Conservation (phyloP, 2,888 invertebrate genomes). For the Sminthurides aquaticus region DNA sequence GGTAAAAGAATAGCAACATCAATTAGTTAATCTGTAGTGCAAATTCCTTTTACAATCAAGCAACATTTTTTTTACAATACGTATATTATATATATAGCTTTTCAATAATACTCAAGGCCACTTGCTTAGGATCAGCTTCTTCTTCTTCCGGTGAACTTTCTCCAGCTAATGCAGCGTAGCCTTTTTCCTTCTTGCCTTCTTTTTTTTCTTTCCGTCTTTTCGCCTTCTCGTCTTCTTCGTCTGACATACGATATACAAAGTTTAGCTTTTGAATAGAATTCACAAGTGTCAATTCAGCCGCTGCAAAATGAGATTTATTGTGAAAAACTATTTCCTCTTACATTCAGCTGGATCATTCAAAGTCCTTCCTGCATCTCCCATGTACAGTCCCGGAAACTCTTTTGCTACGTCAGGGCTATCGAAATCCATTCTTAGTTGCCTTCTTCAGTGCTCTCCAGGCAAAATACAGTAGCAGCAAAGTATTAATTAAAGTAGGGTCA, state of each 20-base stretch:
- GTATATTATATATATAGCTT: too few relatives aligned
- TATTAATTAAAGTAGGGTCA: too few relatives aligned
- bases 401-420: slow-evolving; percentile 42
- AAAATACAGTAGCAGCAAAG: background rate
- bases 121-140: slow-evolving; percentile 32
- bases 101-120: too few relatives aligned
- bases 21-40: too few relatives aligned
- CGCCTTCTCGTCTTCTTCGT: slow-evolving; percentile 37
- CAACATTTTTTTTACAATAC: too few relatives aligned
- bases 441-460: background rate
- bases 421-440: slow-evolving; percentile 37
- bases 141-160: slow-evolving; percentile 42
- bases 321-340: slow-evolving; percentile 5
- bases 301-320: background rate
- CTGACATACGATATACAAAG: slow-evolving; percentile 16
- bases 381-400: slow-evolving; percentile 41
- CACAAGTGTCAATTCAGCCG: too few relatives aligned
- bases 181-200: slow-evolving; percentile 37
- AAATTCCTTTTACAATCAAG: too few relatives aligned
- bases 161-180: slow-evolving; percentile 39
- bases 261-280: background rate
- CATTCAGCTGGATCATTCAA: slow-evolving; percentile 21
- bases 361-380: slow-evolving; percentile 28
- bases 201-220: slow-evolving; percentile 42
- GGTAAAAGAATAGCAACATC: background rate